Evolutionary conservation across 2,113 vertebrate species (phyloP), one percentile per base, ranked within the genome.

Genomic region (Synchiropus splendidus): DNA sequence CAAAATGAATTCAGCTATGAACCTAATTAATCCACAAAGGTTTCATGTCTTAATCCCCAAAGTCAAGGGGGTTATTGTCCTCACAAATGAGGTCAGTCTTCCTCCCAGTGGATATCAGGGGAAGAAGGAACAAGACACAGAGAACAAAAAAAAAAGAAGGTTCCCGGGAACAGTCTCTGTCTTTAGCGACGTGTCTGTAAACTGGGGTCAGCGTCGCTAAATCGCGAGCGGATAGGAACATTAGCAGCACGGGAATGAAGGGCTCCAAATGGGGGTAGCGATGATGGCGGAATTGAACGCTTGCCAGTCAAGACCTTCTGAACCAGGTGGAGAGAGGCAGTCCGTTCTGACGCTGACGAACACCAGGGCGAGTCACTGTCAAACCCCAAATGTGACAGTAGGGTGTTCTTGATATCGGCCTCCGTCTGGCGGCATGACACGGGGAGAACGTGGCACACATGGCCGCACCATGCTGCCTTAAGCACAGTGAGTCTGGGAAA

Each of bases 11-110:
- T 85, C 81, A 72, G 84, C 79, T 79, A 79, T 58, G 79, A 81
- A 85, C 83, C 83, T 86, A 87, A 87, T 87, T 87, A 87, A 87
- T 86, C 83, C 83, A 85, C 79, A 84, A 86, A 86, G 86, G 86
- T 87, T 86, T 86, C 84, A 84, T 86, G 84, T 85, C 83, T 86
- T 87, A 86, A 86, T 87, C 84, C 84, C 83, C 82, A 85, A 86
- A 87, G 86, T 87, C 83, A 85, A 85, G 83, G 83, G 75, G 86
- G 83, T 86, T 86, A 86, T 85, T 86, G 86, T 87, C 86, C 84
- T 86, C 83, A 80, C 84, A 86, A 86, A 86, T 86, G 86, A 87
- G 86, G 84, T 87, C 86, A 85, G 60, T 74, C 81, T 83, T 80
- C 71, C 74, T 86, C 84, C 83, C 83, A 60, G 77, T 82, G 86